Evolutionary conservation across 2,888 invertebrate genomes (phyloP).

Genomic region (Melanophora roralis): DNA sequence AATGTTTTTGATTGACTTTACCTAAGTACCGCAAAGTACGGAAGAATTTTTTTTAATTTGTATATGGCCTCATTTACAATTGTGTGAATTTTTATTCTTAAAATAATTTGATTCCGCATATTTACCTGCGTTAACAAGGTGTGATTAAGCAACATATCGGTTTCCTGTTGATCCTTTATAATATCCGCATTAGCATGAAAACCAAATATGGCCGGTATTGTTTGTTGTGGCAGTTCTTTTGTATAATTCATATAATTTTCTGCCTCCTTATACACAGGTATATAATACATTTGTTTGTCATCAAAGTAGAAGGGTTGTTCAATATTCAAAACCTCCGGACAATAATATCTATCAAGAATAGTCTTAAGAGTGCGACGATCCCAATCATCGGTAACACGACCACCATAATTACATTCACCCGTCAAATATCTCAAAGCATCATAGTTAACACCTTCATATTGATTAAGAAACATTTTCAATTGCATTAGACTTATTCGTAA

Average conservation of each 20-base stretch:
- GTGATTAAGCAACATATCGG: slow-evolving; percentile 85
- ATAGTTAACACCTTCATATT: slow-evolving; percentile 88
- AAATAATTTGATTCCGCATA: not conserved
- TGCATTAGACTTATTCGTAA: slow-evolving; percentile 92
- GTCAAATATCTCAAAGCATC: slow-evolving; percentile 93
- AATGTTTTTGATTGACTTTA: no score
- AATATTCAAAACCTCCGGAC: slow-evolving; percentile 81
- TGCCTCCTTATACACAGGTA: slow-evolving; percentile 85
- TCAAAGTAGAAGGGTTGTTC: slow-evolving; percentile 83
- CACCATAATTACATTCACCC: slow-evolving; percentile 97
- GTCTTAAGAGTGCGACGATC: slow-evolving; percentile 92
- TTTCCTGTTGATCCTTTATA: slow-evolving; percentile 93
- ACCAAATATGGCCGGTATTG: slow-evolving; percentile 92
- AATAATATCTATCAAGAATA: slow-evolving; percentile 88
- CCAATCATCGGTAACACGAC: slow-evolving; percentile 97
- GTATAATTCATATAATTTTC: slow-evolving; percentile 84
- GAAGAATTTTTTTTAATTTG: no score
- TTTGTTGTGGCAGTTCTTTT: slow-evolving; percentile 84
- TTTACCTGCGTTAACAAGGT: slow-evolving; percentile 87
- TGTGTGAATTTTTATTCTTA: not conserved
- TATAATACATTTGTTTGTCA: slow-evolving; percentile 82
- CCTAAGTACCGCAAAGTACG: no score
- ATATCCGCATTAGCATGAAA: slow-evolving; percentile 96
- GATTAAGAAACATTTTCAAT: slow-evolving; percentile 89
- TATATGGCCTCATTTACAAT: no score